Conservation (phyloP, 1,140 invertebrate species). For the Oppia nitens region DNA sequence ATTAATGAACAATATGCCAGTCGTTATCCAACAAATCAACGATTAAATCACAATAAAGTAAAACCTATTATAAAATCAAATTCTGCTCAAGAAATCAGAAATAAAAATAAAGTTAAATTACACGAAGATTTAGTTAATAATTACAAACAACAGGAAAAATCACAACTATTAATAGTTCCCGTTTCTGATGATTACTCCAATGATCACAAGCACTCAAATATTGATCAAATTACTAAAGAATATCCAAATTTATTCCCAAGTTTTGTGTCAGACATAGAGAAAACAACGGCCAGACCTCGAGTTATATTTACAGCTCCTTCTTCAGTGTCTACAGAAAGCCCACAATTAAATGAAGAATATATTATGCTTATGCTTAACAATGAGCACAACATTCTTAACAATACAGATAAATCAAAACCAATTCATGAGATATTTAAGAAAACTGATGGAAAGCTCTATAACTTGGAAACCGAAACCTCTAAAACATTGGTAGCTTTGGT, state of each 20-base stretch:
- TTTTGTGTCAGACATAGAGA: neutral
- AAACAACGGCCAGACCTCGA: neutral
- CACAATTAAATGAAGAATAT: conserved; percentile 9
- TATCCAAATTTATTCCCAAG: conserved; percentile 12
- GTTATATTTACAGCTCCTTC: neutral
- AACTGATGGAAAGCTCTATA: conserved; percentile 1
- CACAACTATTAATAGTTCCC: conserved; percentile 6
- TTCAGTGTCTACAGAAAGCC: neutral
- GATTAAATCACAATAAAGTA: neutral
- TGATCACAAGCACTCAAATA: neutral
- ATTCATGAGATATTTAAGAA: neutral
- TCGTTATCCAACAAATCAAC: neutral
- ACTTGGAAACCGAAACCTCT: neutral
- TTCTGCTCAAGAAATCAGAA: neutral
- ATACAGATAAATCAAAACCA: neutral
- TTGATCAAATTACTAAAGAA: neutral
- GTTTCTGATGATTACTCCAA: conserved; percentile 12
- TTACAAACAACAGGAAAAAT: neutral
- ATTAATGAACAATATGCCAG: neutral
- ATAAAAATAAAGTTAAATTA: neutral
- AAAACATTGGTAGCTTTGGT: conserved; percentile 7
- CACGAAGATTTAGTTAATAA: no score
- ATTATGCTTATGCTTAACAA: conserved; percentile 14
- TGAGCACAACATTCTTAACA: neutral
- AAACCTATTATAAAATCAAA: neutral